Base-by-base conservation (phyloP, 2,888 invertebrate genomes). In the Chloroclystis v-ata region DNA sequence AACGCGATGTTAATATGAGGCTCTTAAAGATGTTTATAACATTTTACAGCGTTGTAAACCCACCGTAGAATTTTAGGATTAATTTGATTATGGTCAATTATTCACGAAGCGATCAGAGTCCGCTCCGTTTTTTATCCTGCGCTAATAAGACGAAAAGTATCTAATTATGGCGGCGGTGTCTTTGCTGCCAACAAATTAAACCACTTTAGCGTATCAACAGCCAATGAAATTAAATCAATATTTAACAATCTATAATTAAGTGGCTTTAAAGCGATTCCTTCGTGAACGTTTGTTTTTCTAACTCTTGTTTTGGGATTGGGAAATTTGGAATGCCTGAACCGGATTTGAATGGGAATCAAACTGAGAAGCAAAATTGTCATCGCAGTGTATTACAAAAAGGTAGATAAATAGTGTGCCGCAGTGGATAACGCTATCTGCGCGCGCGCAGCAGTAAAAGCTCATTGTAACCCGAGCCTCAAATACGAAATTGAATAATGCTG, bases 401-500 rank as follows among this genome's bases (percentile, higher is more conserved):
- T 63, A 77, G 76, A 78, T 75, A 75, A 75, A 75, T 70, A 62
- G 70, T 70, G 69, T 65, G 67, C 64, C 69, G 64, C 66, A 54
- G 61, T 67, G 70, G 72, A 72, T 74, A 71, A 76, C 68, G 70
- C 76, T 83, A 82, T 82, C 82, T 83, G 79, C 79, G 73, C 72
- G 73, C 78, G 76, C 77, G 65, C 72, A 71, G 73, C 78, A 76
- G 82, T 86, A 82, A 86, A 83, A 85, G 80, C 85, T 86, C 82
- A 84, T 85, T 85, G 87, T 86, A 85, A 86, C 79, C 71, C 75
- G 83, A 86, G 79, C 75, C 77, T 86, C 84, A 84, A 87, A 87
- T 85, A 86, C 84, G 84, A 86, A 87, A 86, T 86, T 86, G 86
- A 86, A 87, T 86, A 86, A 87, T 86, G 84, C 86, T 86, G 86